Conservation (phyloP, 2,797 vertebrate species). For the Lindbergichthys nudifrons region DNA sequence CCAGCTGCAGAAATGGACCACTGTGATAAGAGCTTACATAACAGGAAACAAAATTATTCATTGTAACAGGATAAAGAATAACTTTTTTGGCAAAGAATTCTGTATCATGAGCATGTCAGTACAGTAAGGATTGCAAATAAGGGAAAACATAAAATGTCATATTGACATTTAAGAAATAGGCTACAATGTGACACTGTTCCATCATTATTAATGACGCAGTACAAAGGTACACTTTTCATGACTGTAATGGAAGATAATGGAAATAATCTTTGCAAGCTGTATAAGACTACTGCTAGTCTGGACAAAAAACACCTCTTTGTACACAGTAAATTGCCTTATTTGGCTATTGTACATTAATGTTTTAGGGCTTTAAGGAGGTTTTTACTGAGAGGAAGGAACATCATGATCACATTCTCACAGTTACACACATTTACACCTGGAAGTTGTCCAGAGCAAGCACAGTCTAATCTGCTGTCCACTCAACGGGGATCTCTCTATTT, state of each 20-base stretch:
- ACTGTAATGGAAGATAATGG: not conserved
- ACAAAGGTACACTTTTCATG: not conserved
- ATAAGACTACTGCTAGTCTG: not conserved
- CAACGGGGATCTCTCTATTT: no score
- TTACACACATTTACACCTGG: no score
- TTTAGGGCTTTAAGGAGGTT: not conserved
- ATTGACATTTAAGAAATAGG: not conserved
- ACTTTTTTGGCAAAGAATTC: constrained; percentile 3
- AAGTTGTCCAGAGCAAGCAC: no score
- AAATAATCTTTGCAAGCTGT: not conserved
- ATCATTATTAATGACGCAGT: not conserved
- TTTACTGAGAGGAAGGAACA: no score
- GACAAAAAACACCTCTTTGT: not conserved
- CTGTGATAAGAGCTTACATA: constrained; percentile 50
- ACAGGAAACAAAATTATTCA: constrained; percentile 2
- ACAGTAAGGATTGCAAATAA: not conserved
- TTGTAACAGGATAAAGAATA: constrained; percentile 23
- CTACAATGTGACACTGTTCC: not conserved
- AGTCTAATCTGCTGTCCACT: no score
- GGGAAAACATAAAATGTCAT: not conserved
- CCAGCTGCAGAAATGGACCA: constrained; percentile 52
- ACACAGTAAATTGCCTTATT: not conserved
- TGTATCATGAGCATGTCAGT: not conserved
- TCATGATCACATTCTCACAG: no score
- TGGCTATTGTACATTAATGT: not conserved